A percentile compares a stretch with the other conserved stretches of the same genome.
phyloP scores from a whole-genome alignment of 2,113 vertebrate species.

The Mionectes macconnelli region DNA sequence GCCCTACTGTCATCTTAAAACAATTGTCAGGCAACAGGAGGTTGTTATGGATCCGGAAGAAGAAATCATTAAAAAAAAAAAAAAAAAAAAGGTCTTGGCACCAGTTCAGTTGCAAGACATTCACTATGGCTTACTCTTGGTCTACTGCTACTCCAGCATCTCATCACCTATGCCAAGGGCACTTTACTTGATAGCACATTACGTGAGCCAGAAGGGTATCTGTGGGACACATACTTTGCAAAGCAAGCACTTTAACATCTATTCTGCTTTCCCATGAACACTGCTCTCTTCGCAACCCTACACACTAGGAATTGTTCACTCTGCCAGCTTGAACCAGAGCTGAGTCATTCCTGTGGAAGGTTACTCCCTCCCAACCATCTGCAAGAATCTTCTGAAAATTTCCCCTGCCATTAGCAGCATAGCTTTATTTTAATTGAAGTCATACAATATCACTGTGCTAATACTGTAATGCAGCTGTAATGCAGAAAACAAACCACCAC shows the following conservation, averaged over 20 bases:
- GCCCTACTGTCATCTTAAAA: not conserved
- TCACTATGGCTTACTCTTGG: not conserved
- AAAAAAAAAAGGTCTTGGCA: not conserved
- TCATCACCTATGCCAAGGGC: not conserved
- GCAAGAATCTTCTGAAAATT: not conserved
- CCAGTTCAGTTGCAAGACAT: not conserved
- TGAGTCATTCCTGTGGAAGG: not conserved
- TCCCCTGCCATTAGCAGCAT: not conserved
- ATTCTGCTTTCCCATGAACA: not conserved
- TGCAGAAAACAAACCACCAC: not conserved
- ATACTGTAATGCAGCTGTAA: not conserved
- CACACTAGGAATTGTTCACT: not conserved
- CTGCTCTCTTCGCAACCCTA: not conserved
- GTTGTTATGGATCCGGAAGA: not conserved
- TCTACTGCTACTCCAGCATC: not conserved
- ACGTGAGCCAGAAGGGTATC: not conserved
- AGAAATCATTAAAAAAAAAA: not conserved
- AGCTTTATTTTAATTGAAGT: slow-evolving; percentile 5
- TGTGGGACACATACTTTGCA: not conserved
- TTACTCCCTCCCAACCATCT: not conserved
- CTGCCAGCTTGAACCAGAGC: not conserved
- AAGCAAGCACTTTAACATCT: not conserved
- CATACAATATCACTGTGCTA: not conserved
- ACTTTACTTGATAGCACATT: not conserved
- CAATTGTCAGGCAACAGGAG: not conserved